Evolutionary conservation across 2,797 vertebrate species (phyloP).

Genomic region (Austrolebias charrua): DNA sequence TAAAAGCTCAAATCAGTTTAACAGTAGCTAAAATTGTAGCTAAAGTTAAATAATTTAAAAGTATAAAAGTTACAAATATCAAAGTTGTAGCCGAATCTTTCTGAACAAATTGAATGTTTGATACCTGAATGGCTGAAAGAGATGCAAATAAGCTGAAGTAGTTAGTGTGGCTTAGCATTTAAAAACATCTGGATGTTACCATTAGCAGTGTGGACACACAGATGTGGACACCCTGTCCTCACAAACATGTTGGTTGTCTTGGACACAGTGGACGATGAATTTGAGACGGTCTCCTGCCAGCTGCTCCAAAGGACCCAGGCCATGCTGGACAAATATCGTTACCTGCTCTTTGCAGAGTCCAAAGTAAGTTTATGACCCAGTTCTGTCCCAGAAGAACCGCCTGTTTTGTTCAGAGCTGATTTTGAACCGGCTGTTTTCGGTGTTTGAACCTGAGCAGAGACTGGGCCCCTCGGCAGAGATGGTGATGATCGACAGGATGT

Average conservation of each 20-base stretch:
- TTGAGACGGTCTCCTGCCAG: conserved; percentile 90
- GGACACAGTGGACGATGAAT: conserved; percentile 90
- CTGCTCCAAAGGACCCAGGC: conserved; percentile 91
- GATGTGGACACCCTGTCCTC: background rate
- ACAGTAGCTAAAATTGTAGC: too few species aligned
- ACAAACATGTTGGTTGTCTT: conserved; percentile 4
- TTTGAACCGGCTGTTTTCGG: conserved; percentile 45
- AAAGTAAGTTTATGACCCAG: conserved; percentile 80
- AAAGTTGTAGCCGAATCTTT: too few species aligned
- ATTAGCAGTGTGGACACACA: too few species aligned
- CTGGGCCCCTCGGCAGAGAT: conserved; percentile 94
- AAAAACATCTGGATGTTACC: too few species aligned
- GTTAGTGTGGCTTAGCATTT: too few species aligned
- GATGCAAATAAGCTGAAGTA: too few species aligned
- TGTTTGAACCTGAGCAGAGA: conserved; percentile 79
- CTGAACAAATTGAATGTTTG: too few species aligned
- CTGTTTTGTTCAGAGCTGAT: conserved; percentile 33
- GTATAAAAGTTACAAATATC: too few species aligned
- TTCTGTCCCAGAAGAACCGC: background rate
- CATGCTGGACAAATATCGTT: conserved; percentile 95
- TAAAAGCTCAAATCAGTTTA: too few species aligned
- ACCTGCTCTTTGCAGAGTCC: conserved; percentile 91
- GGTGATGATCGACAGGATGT: conserved; percentile 98
- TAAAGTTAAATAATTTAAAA: too few species aligned
- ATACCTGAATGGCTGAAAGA: too few species aligned